These are phyloP conservation scores for Harlomillsia oculata DNA, from an alignment of 1,140 invertebrate genomes.

Conservation along the genomic window DNA sequence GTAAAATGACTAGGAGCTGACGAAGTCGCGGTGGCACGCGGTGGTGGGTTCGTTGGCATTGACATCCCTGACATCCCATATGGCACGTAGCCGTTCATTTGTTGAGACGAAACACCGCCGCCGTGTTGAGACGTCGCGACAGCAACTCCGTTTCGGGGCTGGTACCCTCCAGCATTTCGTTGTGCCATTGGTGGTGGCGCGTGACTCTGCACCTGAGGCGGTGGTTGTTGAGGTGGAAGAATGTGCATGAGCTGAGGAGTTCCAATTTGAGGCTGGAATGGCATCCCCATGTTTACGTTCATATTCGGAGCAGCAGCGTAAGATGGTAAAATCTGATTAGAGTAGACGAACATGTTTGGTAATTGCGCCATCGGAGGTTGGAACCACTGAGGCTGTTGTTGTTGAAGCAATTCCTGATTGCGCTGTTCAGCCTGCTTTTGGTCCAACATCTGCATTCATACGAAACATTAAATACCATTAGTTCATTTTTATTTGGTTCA, in stretches of 20 bases:
- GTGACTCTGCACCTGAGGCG: constrained; percentile 25
- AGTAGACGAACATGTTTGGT: constrained; percentile 34
- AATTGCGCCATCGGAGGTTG: constrained; percentile 34
- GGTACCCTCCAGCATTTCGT: constrained; percentile 9
- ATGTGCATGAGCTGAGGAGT: background rate
- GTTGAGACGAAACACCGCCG: background rate
- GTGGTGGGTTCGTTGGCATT: background rate
- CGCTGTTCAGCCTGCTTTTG: constrained; percentile 20
- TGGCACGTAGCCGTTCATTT: constrained; percentile 11
- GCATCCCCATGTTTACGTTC: constrained; percentile 24
- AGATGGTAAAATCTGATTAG: constrained; percentile 33
- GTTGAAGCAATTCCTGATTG: constrained; percentile 12
- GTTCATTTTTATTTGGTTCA: too few relatives aligned
- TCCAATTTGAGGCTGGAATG: constrained; percentile 20
- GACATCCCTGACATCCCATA: constrained; percentile 12
- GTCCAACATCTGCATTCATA: constrained; percentile 21
- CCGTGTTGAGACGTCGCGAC: background rate
- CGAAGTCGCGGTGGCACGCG: constrained; percentile 9
- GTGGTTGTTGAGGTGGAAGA: background rate
- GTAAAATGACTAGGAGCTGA: constrained; percentile 27
- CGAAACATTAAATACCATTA: background rate
- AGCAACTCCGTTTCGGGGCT: background rate
- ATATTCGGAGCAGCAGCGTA: constrained; percentile 21
- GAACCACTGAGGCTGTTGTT: constrained; percentile 31
- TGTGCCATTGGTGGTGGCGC: constrained; percentile 18